Conservation (phyloP, 2,888 invertebrate species). For the Idaea dimidiata region DNA sequence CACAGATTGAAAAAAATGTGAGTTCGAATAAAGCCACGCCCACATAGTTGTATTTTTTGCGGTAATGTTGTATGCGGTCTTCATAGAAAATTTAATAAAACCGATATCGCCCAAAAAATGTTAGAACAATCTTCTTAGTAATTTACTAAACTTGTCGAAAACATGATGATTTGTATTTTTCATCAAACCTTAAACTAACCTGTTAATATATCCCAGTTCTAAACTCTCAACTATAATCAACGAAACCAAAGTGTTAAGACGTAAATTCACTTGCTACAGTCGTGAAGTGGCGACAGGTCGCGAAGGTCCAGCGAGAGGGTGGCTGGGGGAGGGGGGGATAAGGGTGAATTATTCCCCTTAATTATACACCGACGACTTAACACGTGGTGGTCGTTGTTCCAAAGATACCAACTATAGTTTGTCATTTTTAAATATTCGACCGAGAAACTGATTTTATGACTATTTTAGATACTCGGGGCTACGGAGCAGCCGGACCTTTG, state of each 20-base stretch:
- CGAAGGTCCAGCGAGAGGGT: constrained; percentile 49
- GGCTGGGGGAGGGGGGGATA: constrained; percentile 39
- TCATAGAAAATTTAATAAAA: too few relatives aligned
- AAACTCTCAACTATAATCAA: neutral
- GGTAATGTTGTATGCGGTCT: too few relatives aligned
- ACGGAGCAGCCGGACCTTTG: too few relatives aligned
- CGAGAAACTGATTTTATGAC: too few relatives aligned
- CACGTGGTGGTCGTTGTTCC: constrained; percentile 50
- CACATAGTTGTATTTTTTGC: too few relatives aligned
- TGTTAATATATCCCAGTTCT: neutral
- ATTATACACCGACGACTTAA: constrained; percentile 70
- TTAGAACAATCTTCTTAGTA: too few relatives aligned
- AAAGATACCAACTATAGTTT: too few relatives aligned
- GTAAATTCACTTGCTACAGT: neutral
- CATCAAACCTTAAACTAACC: neutral
- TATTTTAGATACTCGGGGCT: too few relatives aligned
- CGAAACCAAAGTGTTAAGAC: neutral
- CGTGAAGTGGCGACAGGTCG: constrained; percentile 32
- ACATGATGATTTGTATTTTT: neutral
- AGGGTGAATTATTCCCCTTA: constrained; percentile 60
- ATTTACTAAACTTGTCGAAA: neutral
- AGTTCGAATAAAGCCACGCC: too few relatives aligned
- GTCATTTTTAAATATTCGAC: too few relatives aligned
- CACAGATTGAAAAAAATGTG: too few relatives aligned
- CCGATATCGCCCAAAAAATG: too few relatives aligned